Conservation (phyloP, 2,113 vertebrate species). For the Thinocorus orbignyianus region DNA sequence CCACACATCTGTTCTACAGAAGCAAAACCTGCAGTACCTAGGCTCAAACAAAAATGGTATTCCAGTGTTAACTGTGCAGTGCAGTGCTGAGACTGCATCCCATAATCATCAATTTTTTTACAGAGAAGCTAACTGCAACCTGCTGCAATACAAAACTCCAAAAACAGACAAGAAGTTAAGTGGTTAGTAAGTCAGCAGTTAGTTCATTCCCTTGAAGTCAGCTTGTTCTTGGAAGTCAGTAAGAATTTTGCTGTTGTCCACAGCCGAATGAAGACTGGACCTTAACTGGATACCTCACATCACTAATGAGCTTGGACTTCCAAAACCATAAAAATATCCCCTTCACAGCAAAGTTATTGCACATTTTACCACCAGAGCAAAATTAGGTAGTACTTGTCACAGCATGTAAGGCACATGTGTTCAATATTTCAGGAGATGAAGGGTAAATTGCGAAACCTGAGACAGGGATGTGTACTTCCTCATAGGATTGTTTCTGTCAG, state of each 20-base stretch:
- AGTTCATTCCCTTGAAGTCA: neutral
- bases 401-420: neutral
- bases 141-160: neutral
- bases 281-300: neutral
- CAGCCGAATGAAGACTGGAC: neutral
- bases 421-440: neutral
- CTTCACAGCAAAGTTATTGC: neutral
- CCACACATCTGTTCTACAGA: neutral
- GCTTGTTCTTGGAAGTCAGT: neutral
- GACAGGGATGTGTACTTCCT: neutral
- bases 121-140: neutral
- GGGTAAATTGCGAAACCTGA: neutral
- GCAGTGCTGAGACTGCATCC: neutral
- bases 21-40: neutral
- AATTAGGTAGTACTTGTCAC: neutral
- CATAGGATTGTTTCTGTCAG: neutral
- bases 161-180: neutral
- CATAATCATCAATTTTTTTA: no score
- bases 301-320: neutral
- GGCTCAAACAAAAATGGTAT: neutral
- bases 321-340: neutral
- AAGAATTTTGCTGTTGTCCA: neutral
- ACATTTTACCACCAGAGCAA: neutral
- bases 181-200: neutral
- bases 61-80: neutral